Evolutionary conservation across 1,140 invertebrate genomes (phyloP), one percentile per base, ranked within the genome.

Genomic region (Papilio polyxenes): DNA sequence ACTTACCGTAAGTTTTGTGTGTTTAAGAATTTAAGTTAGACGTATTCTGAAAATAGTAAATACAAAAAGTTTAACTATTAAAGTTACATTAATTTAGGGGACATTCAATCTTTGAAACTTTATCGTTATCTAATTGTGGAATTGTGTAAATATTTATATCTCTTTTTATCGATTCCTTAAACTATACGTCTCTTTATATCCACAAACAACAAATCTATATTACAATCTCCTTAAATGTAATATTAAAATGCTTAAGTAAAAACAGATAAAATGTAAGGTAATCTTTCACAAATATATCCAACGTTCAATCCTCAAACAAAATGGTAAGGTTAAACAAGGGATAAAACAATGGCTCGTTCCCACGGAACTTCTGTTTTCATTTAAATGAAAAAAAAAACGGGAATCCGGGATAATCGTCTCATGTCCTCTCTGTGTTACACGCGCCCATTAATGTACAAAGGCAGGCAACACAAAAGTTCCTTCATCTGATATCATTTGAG

Each of bases 281-380:
- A 72, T 37, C 65, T 72, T 72, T 72, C 23, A 40, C 13, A 40
- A 72, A 72, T 31, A 72, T 69, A 69, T 72, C 65, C 62, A 37
- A 72, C 65, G 65, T 72, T 76, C 75, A 76, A 49, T 76, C 75
- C 40, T 76, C 75, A 76, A 48, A 76, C 44, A 76, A 76, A 76
- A 76, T 72, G 62, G 65, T 72, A 72, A 76, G 44, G 75, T 77
- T 77, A 77, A 76, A 77, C 75, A 77, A 51, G 20, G 65, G 65
- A 72, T 53, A 77, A 77, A 77, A 77, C 75, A 77, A 77, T 56
- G 49, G 75, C 75, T 56, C 48, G 44, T 23, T 20, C 75, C 48
- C 11, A 53, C 75, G 15, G 23, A 51, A 49, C 65, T 72, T 72
- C 65, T 72, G 65, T 72, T 77, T 51, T 77, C 48, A 17, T 77